phyloP scores from a whole-genome alignment of 2,888 invertebrate species.

The Acrobasis suavella region DNA sequence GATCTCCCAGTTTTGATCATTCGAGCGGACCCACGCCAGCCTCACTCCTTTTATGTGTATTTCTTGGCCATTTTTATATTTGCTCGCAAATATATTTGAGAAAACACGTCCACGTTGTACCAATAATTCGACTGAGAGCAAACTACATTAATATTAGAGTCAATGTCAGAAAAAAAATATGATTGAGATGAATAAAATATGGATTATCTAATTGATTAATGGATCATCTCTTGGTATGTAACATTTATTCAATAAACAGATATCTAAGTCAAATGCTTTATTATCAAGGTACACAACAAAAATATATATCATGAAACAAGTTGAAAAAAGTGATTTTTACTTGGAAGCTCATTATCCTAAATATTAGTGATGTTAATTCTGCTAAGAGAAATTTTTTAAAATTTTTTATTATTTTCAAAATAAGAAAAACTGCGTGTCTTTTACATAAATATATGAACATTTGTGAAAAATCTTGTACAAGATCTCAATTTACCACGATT shows the following conservation, averaged over 20 bases:
- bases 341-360: no score
- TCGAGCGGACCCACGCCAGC: constrained; percentile 50
- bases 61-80: constrained; percentile 30
- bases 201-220: background rate
- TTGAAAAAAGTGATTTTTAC: no score
- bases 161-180: background rate
- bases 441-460: no score
- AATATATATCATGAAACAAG: no score
- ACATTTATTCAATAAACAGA: background rate
- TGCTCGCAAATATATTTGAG: constrained; percentile 13
- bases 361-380: no score
- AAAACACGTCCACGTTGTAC: background rate
- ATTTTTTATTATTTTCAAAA: no score
- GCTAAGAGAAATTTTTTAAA: no score
- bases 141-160: background rate
- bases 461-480: no score
- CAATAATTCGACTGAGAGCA: background rate
- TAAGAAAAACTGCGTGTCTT: no score
- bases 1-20: constrained; percentile 64
- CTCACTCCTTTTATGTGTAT: constrained; percentile 44
- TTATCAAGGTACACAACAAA: no score
- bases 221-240: background rate
- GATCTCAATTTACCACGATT: no score
- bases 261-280: no score
- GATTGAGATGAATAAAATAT: background rate